Conservation (phyloP, 2,797 vertebrate genomes). For the Mallotus villosus region DNA sequence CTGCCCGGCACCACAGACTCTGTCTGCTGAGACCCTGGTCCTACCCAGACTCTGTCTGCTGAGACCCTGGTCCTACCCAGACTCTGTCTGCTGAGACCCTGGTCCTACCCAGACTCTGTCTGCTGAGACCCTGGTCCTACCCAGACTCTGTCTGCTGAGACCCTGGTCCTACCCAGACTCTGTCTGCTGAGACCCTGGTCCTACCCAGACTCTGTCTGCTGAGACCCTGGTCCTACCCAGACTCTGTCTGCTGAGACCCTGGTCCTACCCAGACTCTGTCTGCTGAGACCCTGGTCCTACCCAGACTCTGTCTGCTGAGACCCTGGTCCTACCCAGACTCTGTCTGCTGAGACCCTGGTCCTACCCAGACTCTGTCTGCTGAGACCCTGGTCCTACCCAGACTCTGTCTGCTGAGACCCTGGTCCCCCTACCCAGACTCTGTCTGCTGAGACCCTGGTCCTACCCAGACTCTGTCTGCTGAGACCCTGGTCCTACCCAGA, state of each 20-base stretch:
- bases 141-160: conserved; percentile 84
- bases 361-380: too few relatives aligned
- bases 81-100: conserved; percentile 81
- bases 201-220: conserved; percentile 82
- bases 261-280: conserved; percentile 73
- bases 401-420: too few relatives aligned
- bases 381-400: too few relatives aligned
- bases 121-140: conserved; percentile 70
- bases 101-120: conserved; percentile 67
- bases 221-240: conserved; percentile 62
- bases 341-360: too few relatives aligned
- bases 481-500: too few relatives aligned
- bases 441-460: too few relatives aligned
- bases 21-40: conserved; percentile 72
- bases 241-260: conserved; percentile 81
- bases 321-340: not conserved
- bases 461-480: too few relatives aligned
- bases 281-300: conserved; percentile 68
- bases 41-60: conserved; percentile 79
- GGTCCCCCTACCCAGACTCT: conserved; percentile 81
- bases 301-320: too few relatives aligned
- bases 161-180: conserved; percentile 54
- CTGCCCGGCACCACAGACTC: conserved; percentile 79
- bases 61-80: conserved; percentile 56
- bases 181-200: conserved; percentile 71